Percentiles rank a stretch among this genome's conserved stretches.
phyloP scores from a whole-genome alignment of 2,797 vertebrate genomes.

The Tympanoctomys barrerae region DNA sequence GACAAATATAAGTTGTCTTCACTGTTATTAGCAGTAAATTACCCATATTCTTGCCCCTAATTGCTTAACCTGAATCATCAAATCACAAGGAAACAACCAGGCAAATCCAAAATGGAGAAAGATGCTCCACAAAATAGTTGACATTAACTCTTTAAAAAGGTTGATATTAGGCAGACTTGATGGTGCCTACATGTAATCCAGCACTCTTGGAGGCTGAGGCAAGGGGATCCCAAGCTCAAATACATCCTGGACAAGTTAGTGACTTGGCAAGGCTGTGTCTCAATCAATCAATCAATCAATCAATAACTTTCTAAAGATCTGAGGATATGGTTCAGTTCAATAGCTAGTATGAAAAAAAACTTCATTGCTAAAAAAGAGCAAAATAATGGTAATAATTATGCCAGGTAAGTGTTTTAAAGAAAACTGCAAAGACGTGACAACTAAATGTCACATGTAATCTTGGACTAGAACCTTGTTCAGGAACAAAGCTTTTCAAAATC shows the following conservation, averaged over 20 bases:
- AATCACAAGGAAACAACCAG: conserved; percentile 18
- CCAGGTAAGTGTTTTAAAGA: background rate
- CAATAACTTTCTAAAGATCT: background rate
- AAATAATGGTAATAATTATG: background rate
- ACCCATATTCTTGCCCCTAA: background rate
- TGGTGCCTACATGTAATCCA: too few species aligned
- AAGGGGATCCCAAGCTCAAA: too few species aligned
- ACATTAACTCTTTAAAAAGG: background rate
- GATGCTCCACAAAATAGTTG: background rate
- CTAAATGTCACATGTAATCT: background rate
- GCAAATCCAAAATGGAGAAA: background rate
- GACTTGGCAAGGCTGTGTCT: too few species aligned
- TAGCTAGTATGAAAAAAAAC: background rate
- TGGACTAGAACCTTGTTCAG: background rate
- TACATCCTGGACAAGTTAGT: too few species aligned
- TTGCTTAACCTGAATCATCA: background rate
- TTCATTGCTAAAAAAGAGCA: background rate
- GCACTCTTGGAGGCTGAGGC: too few species aligned
- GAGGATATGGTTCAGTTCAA: background rate
- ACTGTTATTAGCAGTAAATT: background rate
- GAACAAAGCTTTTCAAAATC: background rate
- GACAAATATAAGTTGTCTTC: background rate
- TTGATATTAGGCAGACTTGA: background rate
- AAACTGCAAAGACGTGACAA: background rate
- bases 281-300: background rate